A percentile compares a stretch with the other conserved stretches of the same genome.
These are phyloP conservation scores for Pterophyllum scalare DNA, from an alignment of 2,113 vertebrate species.

Conservation along the genomic window DNA sequence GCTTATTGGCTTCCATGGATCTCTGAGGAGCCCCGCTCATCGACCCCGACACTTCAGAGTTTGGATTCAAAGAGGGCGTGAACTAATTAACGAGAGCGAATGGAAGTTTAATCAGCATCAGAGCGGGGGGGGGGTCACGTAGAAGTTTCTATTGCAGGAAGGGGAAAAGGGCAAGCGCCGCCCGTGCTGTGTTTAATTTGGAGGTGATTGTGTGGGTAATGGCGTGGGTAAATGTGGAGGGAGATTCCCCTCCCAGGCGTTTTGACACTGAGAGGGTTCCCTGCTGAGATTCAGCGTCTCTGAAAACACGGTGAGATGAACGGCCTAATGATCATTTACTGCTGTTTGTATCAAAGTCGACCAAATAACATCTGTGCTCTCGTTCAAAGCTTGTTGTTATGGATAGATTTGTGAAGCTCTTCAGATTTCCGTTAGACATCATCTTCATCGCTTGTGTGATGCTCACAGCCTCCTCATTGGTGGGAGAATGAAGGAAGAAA, in stretches of 20 bases:
- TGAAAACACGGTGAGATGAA: not conserved
- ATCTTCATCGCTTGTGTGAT: not conserved
- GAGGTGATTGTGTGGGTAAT: slow-evolving; percentile 53
- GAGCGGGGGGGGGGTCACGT: not conserved
- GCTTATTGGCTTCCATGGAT: slow-evolving; percentile 10
- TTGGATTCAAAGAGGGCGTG: slow-evolving; percentile 1
- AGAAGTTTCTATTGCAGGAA: not conserved
- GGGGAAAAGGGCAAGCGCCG: not conserved
- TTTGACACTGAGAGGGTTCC: slow-evolving; percentile 7
- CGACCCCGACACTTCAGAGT: not conserved
- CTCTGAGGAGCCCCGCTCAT: not conserved
- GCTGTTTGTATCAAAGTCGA: slow-evolving; percentile 28
- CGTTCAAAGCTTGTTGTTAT: not conserved
- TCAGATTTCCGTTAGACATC: not conserved
- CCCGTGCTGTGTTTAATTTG: slow-evolving; percentile 25
- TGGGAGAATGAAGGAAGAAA: not conserved
- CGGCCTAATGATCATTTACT: slow-evolving; percentile 52
- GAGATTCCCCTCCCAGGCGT: slow-evolving; percentile 33
- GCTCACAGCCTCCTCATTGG: not conserved
- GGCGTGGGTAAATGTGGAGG: slow-evolving; percentile 33
- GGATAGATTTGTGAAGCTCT: not conserved
- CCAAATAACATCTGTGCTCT: slow-evolving; percentile 52
- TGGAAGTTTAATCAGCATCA: slow-evolving; percentile 31
- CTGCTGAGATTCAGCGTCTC: slow-evolving; percentile 30
- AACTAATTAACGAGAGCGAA: slow-evolving; percentile 35